phyloP scores from a whole-genome alignment of 1,140 invertebrate species.

The Polyergus mexicanus region DNA sequence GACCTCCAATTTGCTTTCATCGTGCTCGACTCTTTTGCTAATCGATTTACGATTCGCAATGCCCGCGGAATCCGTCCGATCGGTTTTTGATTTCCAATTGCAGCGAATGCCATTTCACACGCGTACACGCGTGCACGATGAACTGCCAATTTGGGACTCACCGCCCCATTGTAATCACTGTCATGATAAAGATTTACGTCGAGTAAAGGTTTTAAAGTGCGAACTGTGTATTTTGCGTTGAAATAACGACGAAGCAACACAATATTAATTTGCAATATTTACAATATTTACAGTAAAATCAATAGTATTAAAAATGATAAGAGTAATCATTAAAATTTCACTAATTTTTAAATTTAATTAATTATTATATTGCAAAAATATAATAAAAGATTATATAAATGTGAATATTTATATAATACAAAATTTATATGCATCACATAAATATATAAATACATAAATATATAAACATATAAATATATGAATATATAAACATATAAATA shows the following conservation, averaged over 20 bases:
- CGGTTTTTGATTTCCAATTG: conserved; percentile 37
- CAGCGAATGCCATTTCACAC: conserved; percentile 55
- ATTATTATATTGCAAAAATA: background rate
- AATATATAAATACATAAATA: no score
- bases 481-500: no score
- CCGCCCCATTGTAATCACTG: conserved; percentile 27
- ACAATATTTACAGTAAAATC: background rate
- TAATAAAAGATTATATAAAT: no score
- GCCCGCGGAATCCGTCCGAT: conserved; percentile 52
- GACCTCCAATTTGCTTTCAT: conserved; percentile 70
- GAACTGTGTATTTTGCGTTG: background rate
- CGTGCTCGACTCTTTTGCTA: conserved; percentile 65
- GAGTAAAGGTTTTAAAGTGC: background rate
- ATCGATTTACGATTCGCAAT: conserved; percentile 39
- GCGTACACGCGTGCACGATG: conserved; percentile 34
- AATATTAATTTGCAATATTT: no score
- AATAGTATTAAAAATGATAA: background rate
- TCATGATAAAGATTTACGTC: conserved; percentile 29
- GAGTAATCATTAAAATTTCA: background rate
- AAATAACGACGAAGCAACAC: background rate
- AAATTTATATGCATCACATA: no score
- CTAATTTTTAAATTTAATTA: conserved; percentile 23
- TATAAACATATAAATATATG: no score
- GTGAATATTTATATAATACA: no score
- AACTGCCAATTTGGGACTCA: conserved; percentile 57